A percentile compares a stretch with the other conserved stretches of the same genome.
These are phyloP conservation scores for Brachypodius melanocephalos DNA, from an alignment of 2,113 vertebrate species.

Conservation along the genomic window DNA sequence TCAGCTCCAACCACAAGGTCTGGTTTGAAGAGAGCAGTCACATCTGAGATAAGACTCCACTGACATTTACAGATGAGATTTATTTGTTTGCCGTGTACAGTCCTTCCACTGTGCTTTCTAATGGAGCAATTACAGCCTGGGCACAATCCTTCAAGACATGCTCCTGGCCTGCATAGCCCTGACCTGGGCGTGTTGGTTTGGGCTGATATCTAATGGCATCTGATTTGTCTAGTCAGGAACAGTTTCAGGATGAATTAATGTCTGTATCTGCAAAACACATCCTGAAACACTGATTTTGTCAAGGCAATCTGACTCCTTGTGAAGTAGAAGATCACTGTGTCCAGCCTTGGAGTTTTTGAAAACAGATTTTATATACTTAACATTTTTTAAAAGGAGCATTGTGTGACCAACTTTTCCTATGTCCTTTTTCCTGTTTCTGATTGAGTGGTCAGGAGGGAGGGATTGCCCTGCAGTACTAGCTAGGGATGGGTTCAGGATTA, in stretches of 20 bases:
- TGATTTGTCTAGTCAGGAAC: neutral
- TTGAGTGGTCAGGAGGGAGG: accelerated
- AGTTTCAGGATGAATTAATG: neutral
- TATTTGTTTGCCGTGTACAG: neutral
- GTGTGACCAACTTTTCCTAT: neutral
- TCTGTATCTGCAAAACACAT: neutral
- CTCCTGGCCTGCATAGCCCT: neutral
- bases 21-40: neutral
- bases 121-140: neutral
- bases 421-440: neutral
- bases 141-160: neutral
- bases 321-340: neutral
- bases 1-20: neutral
- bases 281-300: neutral
- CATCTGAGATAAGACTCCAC: neutral
- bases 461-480: neutral
- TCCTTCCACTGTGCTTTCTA: neutral
- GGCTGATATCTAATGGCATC: neutral
- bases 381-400: neutral
- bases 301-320: neutral
- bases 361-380: neutral
- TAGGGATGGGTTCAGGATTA: neutral
- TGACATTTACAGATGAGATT: neutral
- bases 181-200: neutral
- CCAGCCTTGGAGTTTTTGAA: neutral